Percentiles rank a stretch among this genome's conserved stretches.
Evolutionary conservation across 2,797 vertebrate genomes (phyloP).

Genomic region (Pagetopsis macropterus): DNA sequence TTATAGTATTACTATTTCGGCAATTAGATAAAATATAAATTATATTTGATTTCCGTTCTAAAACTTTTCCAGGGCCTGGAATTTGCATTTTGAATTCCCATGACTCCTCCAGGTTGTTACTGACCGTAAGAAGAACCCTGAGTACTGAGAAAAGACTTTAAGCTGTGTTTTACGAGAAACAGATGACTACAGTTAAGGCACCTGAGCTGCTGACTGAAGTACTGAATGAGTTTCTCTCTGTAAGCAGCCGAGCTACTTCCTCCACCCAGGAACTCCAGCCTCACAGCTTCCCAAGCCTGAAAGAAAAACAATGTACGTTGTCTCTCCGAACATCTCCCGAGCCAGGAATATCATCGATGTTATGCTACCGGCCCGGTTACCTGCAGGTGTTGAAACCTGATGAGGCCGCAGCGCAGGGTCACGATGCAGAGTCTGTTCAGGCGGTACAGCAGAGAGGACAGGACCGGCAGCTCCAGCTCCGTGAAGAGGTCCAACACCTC

Average conservation of each 20-base stretch:
- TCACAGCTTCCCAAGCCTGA: slow-evolving; percentile 93
- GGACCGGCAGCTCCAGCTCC: slow-evolving; percentile 85
- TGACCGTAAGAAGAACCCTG: too few relatives aligned
- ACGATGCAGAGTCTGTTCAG: slow-evolving; percentile 89
- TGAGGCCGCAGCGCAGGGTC: slow-evolving; percentile 91
- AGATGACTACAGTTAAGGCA: slow-evolving; percentile 53
- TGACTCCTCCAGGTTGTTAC: too few relatives aligned
- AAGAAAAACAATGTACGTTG: slow-evolving; percentile 21
- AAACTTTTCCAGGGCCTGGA: too few relatives aligned
- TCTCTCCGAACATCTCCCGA: background rate
- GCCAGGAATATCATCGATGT: background rate
- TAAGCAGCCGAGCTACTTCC: slow-evolving; percentile 78
- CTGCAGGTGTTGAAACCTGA: slow-evolving; percentile 94
- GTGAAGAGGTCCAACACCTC: slow-evolving; percentile 92
- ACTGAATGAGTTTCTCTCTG: slow-evolving; percentile 90
- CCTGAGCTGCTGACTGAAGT: slow-evolving; percentile 92
- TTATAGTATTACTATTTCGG: too few relatives aligned
- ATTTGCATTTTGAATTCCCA: too few relatives aligned
- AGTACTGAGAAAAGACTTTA: background rate
- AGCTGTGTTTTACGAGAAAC: slow-evolving; percentile 6
- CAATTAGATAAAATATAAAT: too few relatives aligned
- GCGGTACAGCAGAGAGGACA: slow-evolving; percentile 86
- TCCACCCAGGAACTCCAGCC: slow-evolving; percentile 88
- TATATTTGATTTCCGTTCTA: too few relatives aligned
- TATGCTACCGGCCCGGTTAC: slow-evolving; percentile 66